Percentiles rank a stretch among this genome's conserved stretches.
Conservation (phyloP, 2,113 vertebrate genomes). For the Columba janthina region DNA sequence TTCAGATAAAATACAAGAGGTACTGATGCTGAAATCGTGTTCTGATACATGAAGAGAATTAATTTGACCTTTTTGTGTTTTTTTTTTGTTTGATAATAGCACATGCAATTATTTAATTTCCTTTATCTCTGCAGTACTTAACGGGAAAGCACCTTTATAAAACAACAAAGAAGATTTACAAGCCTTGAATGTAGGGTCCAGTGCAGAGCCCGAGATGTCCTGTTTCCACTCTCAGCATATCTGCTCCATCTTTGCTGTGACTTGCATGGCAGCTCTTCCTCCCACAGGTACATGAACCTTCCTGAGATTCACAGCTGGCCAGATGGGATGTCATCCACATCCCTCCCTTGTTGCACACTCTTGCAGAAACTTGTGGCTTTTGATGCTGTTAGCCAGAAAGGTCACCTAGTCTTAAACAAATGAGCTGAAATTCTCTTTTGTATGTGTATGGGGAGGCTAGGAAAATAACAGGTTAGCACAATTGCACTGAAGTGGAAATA, state of each 20-base stretch:
- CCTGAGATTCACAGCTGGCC: not conserved
- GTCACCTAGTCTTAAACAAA: not conserved
- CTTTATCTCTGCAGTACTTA: not conserved
- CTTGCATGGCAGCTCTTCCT: not conserved
- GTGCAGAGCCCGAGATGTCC: not conserved
- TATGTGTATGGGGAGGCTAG: not conserved
- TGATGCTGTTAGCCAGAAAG: not conserved
- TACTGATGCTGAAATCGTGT: not conserved
- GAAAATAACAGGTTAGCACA: not conserved
- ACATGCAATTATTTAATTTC: not conserved
- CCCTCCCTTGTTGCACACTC: rapidly evolving
- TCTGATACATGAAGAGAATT: not conserved
- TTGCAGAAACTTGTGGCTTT: not conserved
- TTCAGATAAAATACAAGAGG: not conserved
- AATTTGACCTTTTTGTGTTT: not conserved
- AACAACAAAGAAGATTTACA: not conserved
- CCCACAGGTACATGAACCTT: not conserved
- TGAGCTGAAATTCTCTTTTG: not conserved
- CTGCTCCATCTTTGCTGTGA: not conserved
- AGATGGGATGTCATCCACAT: not conserved
- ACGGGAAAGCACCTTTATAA: not conserved
- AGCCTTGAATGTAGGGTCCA: not conserved
- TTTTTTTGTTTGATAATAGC: not conserved
- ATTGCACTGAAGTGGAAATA: not conserved
- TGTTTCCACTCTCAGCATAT: not conserved